phyloP scores from a whole-genome alignment of 2,888 invertebrate species.

The Pterostichus madidus region DNA sequence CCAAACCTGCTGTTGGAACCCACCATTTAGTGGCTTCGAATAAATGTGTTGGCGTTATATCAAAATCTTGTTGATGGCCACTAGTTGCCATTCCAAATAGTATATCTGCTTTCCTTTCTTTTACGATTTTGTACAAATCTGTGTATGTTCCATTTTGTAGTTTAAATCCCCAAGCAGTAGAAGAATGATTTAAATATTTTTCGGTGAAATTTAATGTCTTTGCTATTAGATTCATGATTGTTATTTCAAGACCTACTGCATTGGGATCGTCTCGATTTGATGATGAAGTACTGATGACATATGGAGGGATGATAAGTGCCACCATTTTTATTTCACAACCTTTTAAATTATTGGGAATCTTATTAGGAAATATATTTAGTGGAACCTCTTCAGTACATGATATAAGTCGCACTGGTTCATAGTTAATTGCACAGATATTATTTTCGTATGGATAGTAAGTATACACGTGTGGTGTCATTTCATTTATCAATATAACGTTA shows the following conservation, averaged over 20 bases:
- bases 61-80: not conserved
- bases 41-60: not conserved
- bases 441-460: conserved; percentile 55
- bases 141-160: conserved; percentile 21
- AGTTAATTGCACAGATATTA: conserved; percentile 10
- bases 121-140: conserved; percentile 13
- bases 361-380: conserved; percentile 65
- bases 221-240: conserved; percentile 22
- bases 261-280: conserved; percentile 56
- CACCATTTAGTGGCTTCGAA: conserved; percentile 28
- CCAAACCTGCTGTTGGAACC: conserved; percentile 1
- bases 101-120: conserved; percentile 17
- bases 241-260: conserved; percentile 23
- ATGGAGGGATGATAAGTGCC: conserved; percentile 67
- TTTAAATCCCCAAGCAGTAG: not conserved
- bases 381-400: conserved; percentile 63
- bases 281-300: conserved; percentile 68
- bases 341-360: conserved; percentile 59
- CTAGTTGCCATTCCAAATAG: conserved; percentile 29
- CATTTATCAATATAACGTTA: not conserved
- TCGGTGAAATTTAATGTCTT: conserved; percentile 30
- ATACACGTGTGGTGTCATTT: not conserved
- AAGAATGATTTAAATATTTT: conserved; percentile 13
- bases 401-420: conserved; percentile 43
- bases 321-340: conserved; percentile 68